Evolutionary conservation across 2,113 vertebrate species (phyloP).

Genomic region (Crotalus horridus): DNA sequence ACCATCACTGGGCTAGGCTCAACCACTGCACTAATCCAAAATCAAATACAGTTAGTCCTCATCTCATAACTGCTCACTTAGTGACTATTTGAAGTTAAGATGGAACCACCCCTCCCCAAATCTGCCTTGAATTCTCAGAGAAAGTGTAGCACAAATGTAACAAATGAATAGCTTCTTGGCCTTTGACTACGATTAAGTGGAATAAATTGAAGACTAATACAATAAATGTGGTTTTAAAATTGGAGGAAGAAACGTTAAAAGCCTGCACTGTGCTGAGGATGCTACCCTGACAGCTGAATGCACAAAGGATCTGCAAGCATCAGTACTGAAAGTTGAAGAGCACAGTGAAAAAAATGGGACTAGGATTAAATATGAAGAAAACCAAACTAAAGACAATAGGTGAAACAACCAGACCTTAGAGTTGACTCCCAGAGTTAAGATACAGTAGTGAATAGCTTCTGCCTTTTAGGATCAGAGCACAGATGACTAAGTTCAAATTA

Average conservation of each 20-base stretch:
- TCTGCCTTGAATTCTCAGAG: neutral
- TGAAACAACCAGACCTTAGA: neutral
- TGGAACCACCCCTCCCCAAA: neutral
- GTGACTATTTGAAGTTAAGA: neutral
- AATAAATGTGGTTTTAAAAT: neutral
- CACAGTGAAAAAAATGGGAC: neutral
- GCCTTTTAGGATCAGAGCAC: neutral
- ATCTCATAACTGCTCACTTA: neutral
- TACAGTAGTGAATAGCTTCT: neutral
- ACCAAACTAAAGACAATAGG: neutral
- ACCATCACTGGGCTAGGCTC: neutral
- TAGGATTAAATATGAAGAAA: neutral
- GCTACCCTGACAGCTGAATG: neutral
- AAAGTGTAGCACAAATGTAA: neutral
- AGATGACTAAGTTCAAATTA: neutral
- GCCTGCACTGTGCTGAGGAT: neutral
- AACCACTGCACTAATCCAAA: neutral
- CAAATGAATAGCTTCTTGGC: neutral
- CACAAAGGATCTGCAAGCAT: neutral
- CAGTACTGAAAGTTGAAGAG: neutral
- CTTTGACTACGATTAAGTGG: neutral
- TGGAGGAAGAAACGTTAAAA: neutral
- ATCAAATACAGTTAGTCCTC: neutral
- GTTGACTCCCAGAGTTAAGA: neutral
- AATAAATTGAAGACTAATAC: neutral